A percentile compares a stretch with the other conserved stretches of the same genome.
phyloP scores from a whole-genome alignment of 2,113 vertebrate genomes.

The Macquaria australasica region DNA sequence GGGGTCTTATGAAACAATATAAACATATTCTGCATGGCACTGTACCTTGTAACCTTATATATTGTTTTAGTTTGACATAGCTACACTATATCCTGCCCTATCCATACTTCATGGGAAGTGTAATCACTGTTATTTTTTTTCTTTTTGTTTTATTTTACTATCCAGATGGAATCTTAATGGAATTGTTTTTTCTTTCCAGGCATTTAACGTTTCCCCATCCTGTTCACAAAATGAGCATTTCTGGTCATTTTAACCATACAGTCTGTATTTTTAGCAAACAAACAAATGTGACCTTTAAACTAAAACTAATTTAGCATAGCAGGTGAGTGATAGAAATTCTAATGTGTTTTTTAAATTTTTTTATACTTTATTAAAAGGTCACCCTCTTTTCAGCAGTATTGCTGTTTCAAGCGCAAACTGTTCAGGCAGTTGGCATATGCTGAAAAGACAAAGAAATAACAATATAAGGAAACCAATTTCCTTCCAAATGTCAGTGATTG shows the following conservation, averaged over 20 bases:
- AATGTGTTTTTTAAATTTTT: constrained; percentile 59
- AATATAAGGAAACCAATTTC: constrained; percentile 35
- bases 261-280: constrained; percentile 55
- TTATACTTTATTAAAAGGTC: constrained; percentile 67
- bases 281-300: constrained; percentile 72
- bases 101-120: not conserved
- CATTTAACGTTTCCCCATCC: constrained; percentile 7
- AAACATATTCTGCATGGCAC: not conserved
- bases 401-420: constrained; percentile 27
- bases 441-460: constrained; percentile 37
- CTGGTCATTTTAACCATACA: constrained; percentile 10
- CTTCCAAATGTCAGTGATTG: constrained; percentile 20
- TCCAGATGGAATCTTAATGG: constrained; percentile 1
- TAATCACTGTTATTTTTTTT: not conserved
- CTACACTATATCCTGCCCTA: not conserved
- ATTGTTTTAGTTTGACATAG: not conserved
- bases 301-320: constrained; percentile 63
- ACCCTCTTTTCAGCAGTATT: constrained; percentile 51
- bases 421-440: constrained; percentile 44
- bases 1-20: not conserved
- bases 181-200: constrained; percentile 10
- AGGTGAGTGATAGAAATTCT: constrained; percentile 61
- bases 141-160: constrained; percentile 7
- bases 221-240: constrained; percentile 21
- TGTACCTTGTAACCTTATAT: not conserved